These are phyloP conservation scores for Campylomormyrus tamandua DNA, from an alignment of 2,113 vertebrate species.

Conservation along the genomic window DNA sequence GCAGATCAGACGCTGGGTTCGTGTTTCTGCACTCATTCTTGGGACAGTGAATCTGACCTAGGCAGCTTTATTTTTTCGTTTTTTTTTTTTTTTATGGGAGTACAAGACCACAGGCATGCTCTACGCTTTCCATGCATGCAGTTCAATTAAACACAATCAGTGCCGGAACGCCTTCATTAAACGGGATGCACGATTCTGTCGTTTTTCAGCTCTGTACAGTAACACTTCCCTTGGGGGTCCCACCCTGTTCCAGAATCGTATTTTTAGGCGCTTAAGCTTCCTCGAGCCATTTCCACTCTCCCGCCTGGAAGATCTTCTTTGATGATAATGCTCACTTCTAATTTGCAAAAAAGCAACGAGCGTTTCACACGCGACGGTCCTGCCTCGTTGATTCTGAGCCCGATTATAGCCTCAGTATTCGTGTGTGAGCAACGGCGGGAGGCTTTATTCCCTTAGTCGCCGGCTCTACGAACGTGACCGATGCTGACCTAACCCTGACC, in stretches of 20 bases:
- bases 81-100: neutral
- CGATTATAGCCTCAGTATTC: neutral
- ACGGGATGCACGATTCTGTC: neutral
- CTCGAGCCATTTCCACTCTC: constrained; percentile 24
- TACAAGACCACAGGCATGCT: neutral
- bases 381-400: neutral
- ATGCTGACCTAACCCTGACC: neutral
- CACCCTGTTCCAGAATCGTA: constrained; percentile 24
- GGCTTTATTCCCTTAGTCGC: neutral
- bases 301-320: constrained; percentile 25
- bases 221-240: constrained; percentile 15
- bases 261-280: constrained; percentile 29
- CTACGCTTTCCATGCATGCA: neutral
- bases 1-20: neutral
- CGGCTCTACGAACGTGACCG: neutral
- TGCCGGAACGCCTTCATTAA: neutral
- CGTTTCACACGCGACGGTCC: constrained; percentile 29
- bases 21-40: neutral
- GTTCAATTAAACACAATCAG: neutral
- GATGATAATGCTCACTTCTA: constrained; percentile 28
- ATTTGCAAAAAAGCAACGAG: constrained; percentile 14
- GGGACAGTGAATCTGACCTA: neutral
- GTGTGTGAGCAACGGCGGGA: neutral
- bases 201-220: neutral
- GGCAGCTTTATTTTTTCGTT: neutral